Evolutionary conservation across 30 jellyfish, hydroid and myxozoan genomes (phyloP).

Genomic region (Phacellophora camtschatica): DNA sequence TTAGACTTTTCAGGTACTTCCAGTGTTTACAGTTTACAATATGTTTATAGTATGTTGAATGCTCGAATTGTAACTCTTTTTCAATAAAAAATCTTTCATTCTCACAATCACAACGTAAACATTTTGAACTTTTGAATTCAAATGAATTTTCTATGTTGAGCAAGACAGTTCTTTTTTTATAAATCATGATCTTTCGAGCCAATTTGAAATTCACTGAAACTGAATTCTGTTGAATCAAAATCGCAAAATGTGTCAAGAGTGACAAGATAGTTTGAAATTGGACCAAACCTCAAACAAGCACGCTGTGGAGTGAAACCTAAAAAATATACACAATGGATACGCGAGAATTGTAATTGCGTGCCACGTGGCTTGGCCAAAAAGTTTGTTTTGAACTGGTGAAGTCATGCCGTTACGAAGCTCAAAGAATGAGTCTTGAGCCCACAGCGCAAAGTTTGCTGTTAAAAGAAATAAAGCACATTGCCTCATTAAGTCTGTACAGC

Average conservation of each 20-base stretch:
- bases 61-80: too few species aligned
- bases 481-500: conserved; percentile 67
- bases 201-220: too few species aligned
- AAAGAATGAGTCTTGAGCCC: conserved; percentile 96
- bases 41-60: too few species aligned
- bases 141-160: too few species aligned
- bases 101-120: too few species aligned
- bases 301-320: conserved; percentile 94
- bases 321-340: conserved; percentile 89
- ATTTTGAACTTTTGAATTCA: too few species aligned
- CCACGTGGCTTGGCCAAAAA: conserved; percentile 82
- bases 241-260: conserved; percentile 7
- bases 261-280: conserved; percentile 61
- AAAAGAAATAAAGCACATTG: conserved; percentile 82
- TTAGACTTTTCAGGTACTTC: too few species aligned
- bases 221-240: too few species aligned
- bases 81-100: too few species aligned
- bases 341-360: conserved; percentile 87
- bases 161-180: too few species aligned
- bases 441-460: conserved; percentile 85
- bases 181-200: too few species aligned
- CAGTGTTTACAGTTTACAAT: too few species aligned
- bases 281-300: conserved; percentile 94
- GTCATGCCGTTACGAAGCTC: conserved; percentile 83
- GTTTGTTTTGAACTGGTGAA: conserved; percentile 82